These are phyloP conservation scores for Pseudococcus longispinus DNA, from an alignment of 2,888 invertebrate genomes.

Conservation along the genomic window DNA sequence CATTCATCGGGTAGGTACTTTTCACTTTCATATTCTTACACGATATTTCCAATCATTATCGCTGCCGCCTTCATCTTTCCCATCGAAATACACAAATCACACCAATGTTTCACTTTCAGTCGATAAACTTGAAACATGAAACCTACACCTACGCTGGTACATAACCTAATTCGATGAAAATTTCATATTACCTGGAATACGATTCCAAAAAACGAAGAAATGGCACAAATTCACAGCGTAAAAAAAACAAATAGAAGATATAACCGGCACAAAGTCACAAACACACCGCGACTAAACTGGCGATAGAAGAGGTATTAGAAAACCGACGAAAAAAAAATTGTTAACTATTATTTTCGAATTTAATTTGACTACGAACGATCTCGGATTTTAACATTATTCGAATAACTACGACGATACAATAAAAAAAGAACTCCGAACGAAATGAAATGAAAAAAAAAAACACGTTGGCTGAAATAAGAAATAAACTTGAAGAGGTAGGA, in stretches of 20 bases:
- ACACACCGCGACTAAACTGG: background rate
- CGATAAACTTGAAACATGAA: background rate
- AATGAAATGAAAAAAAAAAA: background rate
- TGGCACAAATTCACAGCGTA: background rate
- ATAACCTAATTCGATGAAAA: background rate
- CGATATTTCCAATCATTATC: background rate
- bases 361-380: conserved; percentile 51
- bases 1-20: background rate
- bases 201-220: conserved; percentile 30
- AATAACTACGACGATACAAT: background rate
- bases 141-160: background rate
- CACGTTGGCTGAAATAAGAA: background rate
- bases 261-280: conserved; percentile 12
- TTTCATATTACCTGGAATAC: conserved; percentile 17
- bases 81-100: background rate
- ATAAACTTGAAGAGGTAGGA: background rate
- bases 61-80: background rate
- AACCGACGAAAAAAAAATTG: background rate
- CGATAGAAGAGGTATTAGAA: background rate
- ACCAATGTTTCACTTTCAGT: background rate
- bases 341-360: conserved; percentile 49
- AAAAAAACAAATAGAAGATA: background rate
- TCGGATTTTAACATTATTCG: conserved; percentile 48
- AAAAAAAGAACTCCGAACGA: background rate
- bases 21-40: background rate